A percentile compares a stretch with the other conserved stretches of the same genome.
Conservation (phyloP, 2,888 invertebrate genomes). For the Nezara viridula region DNA sequence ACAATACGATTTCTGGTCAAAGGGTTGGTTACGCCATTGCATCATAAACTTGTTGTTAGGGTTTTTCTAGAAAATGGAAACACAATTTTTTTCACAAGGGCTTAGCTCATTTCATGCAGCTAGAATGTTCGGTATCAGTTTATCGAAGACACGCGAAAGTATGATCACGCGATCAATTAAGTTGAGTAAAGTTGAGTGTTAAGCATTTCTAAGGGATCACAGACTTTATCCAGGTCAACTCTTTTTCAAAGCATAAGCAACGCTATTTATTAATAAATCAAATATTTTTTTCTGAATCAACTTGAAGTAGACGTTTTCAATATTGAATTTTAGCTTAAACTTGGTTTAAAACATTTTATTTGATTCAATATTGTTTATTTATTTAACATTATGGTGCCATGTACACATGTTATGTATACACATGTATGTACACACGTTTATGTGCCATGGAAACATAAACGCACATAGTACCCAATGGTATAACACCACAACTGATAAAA, state of each 20-base stretch:
- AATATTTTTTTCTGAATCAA: too few relatives aligned
- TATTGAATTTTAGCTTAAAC: too few relatives aligned
- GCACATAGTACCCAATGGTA: too few relatives aligned
- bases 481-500: too few relatives aligned
- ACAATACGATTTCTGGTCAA: background rate
- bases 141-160: background rate
- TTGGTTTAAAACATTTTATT: too few relatives aligned
- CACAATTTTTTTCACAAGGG: background rate
- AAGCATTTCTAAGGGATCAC: background rate
- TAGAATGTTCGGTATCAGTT: slow-evolving; percentile 14
- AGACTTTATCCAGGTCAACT: background rate
- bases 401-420: too few relatives aligned
- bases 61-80: background rate
- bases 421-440: too few relatives aligned
- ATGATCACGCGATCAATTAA: slow-evolving; percentile 37
- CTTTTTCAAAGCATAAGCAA: background rate
- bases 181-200: slow-evolving; percentile 37
- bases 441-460: too few relatives aligned
- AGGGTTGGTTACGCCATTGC: background rate
- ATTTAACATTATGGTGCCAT: too few relatives aligned
- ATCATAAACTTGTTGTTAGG: background rate
- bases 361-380: too few relatives aligned
- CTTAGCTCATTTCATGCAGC: background rate
- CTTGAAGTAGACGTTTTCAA: too few relatives aligned
- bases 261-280: background rate